Evolutionary conservation across 2,113 vertebrate species (phyloP), one percentile per base, ranked within the genome.

Genomic region (Perca schrenkii): DNA sequence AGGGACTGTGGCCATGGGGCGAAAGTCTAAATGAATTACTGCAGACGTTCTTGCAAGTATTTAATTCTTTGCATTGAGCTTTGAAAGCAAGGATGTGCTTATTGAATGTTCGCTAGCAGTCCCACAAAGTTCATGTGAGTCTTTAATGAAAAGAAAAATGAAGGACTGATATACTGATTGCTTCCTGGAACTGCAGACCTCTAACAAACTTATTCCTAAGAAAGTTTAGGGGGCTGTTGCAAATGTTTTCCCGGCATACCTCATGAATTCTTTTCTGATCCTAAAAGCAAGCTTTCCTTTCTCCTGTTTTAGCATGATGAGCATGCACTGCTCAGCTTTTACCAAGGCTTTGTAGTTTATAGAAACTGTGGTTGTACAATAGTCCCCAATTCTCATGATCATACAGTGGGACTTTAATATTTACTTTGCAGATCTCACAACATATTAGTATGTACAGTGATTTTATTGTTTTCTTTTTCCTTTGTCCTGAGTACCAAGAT

Each of bases 1-100:
- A 64, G 7, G 6, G 34, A 34, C 6, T 34, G 34, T 34, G 52
- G 22, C 53, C 46, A 46, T 8, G 14, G 12, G n/a, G 2, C 12
- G 16, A 76, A 82, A 46, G 16, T 13, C 57, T 28, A 34, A 68
- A n/a, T 75, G 2, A 58, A 52, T 19, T 28, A 46, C 56, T 49
- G 4, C 13, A 61, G 43, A 14, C 2, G 6, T 43, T 15, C 11
- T 72, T 46, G 14, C 54, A 60, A 17, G 22, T 19, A 71, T 57
- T 46, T 25, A 3, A 66, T 47, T 47, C 43, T 75, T 46, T 47
- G 52, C n/a, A 53, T 47, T 58, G 19, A 34, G 12, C 50, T 25
- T 70, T 63, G 1, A 36, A n/a, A 47, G 16, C 12, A 36, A 49
- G 16, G 25, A 25, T 49, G 49, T 54, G 31, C 25, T 56, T 21